phyloP scores from a whole-genome alignment of 2,113 vertebrate genomes.

The Murina feae region DNA sequence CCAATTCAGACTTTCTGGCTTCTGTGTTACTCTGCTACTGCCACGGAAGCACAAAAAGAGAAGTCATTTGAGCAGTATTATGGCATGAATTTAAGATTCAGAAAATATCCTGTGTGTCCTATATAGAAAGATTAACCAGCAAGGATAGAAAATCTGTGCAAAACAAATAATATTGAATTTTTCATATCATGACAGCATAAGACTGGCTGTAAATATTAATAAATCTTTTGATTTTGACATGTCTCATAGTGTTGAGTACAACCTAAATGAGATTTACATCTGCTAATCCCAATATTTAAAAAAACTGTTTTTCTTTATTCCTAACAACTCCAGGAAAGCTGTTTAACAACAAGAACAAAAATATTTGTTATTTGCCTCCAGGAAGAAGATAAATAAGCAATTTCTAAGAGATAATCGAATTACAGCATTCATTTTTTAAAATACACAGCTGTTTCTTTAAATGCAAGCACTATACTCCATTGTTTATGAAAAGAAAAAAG shows the following conservation, averaged over 20 bases:
- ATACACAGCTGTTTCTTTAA: not conserved
- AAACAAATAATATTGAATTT: not conserved
- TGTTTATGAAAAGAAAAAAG: not conserved
- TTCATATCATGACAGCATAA: not conserved
- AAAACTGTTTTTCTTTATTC: constrained; percentile 20
- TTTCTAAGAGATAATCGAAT: not conserved
- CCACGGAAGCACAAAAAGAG: not conserved
- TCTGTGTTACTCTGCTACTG: not conserved
- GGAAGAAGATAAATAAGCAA: not conserved
- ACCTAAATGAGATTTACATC: not conserved
- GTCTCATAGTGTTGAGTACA: not conserved
- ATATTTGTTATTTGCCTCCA: not conserved
- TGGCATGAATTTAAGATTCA: not conserved
- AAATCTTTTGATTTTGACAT: not conserved
- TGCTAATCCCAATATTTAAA: not conserved
- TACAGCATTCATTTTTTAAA: not conserved
- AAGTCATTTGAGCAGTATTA: not conserved
- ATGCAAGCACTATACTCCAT: not conserved
- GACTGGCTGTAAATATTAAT: not conserved
- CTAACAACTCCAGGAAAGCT: not conserved
- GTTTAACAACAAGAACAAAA: not conserved
- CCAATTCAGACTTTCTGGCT: not conserved
- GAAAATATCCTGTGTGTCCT: not conserved
- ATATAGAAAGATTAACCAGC: not conserved
- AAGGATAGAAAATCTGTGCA: not conserved